These are phyloP conservation scores for Camponotus vicinus DNA, from an alignment of 1,140 invertebrate genomes.

Conservation along the genomic window DNA sequence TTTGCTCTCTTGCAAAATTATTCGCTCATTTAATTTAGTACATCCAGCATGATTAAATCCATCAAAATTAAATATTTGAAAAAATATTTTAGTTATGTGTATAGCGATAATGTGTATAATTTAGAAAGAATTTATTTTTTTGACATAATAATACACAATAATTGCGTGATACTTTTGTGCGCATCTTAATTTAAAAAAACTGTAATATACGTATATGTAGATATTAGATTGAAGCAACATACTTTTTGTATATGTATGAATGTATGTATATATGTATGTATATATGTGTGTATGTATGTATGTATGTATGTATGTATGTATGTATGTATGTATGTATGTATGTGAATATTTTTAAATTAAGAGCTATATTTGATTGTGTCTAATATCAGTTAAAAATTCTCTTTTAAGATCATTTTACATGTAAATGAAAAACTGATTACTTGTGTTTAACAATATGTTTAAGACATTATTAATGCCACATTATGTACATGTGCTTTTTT, in stretches of 20 bases:
- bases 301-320: background rate
- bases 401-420: conserved; percentile 24
- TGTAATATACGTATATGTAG: background rate
- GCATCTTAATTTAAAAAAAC: background rate
- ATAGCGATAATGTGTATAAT: conserved; percentile 1
- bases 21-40: conserved; percentile 68
- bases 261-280: too few relatives aligned
- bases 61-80: conserved; percentile 53
- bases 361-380: background rate
- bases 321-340: background rate
- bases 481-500: background rate
- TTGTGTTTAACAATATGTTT: conserved; percentile 45
- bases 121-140: conserved; percentile 26
- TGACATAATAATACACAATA: background rate
- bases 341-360: conserved; percentile 30
- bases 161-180: background rate
- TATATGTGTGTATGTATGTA: background rate
- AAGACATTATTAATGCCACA: conserved; percentile 16
- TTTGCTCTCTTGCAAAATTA: conserved; percentile 72
- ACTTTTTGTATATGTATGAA: background rate
- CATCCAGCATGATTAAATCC: conserved; percentile 66
- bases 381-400: conserved; percentile 14
- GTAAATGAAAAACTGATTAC: conserved; percentile 37
- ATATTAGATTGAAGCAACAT: conserved; percentile 4
- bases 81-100: conserved; percentile 3